These are phyloP conservation scores for Opisthocomus hoazin DNA, from an alignment of 2,113 vertebrate species.

Conservation along the genomic window DNA sequence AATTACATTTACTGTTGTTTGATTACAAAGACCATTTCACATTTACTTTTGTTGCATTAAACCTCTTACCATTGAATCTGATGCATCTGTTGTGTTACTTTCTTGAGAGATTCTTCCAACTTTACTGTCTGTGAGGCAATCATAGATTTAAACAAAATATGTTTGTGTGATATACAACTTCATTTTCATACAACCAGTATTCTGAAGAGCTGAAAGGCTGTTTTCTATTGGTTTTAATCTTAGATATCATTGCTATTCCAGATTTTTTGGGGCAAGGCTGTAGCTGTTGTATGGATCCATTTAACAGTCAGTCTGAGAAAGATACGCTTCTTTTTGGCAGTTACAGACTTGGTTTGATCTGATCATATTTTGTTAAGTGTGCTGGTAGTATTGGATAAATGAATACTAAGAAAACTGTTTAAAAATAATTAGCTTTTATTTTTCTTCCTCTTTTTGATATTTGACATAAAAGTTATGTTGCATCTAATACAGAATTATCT, in stretches of 20 bases:
- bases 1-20: background rate
- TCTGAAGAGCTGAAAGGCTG: background rate
- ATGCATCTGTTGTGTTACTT: conserved; percentile 77
- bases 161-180: background rate
- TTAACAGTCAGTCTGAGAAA: background rate
- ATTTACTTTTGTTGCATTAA: background rate
- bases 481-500: background rate
- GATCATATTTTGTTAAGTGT: background rate
- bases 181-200: background rate
- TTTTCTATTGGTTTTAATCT: background rate
- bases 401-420: background rate
- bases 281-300: background rate
- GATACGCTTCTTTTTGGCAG: background rate
- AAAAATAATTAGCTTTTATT: background rate
- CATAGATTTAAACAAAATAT: background rate
- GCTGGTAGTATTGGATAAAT: background rate
- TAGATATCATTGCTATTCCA: background rate
- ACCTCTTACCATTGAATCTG: conserved; percentile 76
- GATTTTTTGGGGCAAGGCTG: background rate
- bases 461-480: background rate
- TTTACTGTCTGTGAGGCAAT: conserved; percentile 72
- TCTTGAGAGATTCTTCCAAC: conserved; percentile 78
- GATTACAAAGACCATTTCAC: background rate
- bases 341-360: background rate
- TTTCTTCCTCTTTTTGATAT: background rate